These are phyloP conservation scores for Epizoanthus scotinus DNA, from an alignment of 92 coral and sea anemone species.

Conservation along the genomic window DNA sequence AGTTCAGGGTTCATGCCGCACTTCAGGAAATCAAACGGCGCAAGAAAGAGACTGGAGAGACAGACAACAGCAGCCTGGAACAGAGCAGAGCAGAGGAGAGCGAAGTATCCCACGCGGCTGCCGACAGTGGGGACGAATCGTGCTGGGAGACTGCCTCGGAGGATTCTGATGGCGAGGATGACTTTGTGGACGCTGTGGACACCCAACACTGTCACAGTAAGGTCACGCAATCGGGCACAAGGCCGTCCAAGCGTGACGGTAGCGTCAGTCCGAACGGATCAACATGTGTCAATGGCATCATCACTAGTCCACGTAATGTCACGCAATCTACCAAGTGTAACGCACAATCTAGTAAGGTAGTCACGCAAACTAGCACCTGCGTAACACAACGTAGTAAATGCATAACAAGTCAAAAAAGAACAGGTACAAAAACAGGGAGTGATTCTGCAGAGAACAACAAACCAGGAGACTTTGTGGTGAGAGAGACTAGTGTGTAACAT, in stretches of 20 bases:
- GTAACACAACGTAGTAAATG: not conserved
- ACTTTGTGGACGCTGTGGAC: conserved; percentile 34
- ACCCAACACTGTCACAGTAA: not conserved
- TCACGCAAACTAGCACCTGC: not conserved
- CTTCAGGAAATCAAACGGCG: conserved; percentile 73
- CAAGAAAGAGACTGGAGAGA: conserved; percentile 45
- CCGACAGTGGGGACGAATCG: conserved; percentile 21
- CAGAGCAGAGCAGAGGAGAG: not conserved
- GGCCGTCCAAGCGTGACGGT: not conserved
- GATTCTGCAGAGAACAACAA: not conserved
- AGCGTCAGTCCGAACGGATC: not conserved
- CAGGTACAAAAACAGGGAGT: not conserved
- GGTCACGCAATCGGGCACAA: not conserved
- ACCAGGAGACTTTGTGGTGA: not conserved
- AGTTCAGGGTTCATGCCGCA: conserved; percentile 90
- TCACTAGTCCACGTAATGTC: conserved; percentile 10
- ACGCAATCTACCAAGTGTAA: not conserved
- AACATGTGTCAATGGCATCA: not conserved
- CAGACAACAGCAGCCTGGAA: conserved; percentile 25
- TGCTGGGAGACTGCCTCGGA: conserved; percentile 38
- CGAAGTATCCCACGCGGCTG: not conserved
- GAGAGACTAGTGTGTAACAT: conserved; percentile 25
- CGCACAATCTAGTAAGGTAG: not conserved
- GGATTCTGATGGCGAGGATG: conserved; percentile 14
- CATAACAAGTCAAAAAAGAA: not conserved